Evolutionary conservation across 2,113 vertebrate species (phyloP), one percentile per base, ranked within the genome.

Genomic region (Trichomycterus rosablanca): DNA sequence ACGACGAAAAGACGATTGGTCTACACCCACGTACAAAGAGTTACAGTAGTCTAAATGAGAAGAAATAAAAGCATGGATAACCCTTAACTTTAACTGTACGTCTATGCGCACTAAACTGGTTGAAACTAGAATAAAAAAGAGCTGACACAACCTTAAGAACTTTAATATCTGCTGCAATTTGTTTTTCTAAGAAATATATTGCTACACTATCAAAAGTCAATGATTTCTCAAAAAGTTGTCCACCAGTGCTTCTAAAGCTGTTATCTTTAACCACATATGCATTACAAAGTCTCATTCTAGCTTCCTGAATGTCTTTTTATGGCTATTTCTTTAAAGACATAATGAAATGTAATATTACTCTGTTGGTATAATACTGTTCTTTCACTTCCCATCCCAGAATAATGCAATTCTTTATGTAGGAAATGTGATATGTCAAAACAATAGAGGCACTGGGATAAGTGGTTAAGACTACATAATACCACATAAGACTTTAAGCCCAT

Each of bases 401-500:
- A 59, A 66, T 73, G 45, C 59, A 52, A 67, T 69, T 67, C 67
- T 68, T 69, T 74, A 73, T 65, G 65, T 37, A 63, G 66, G 76
- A 74, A 85, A 79, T 78, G 70, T 46, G 52, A 78, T 73, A 73
- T 39, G 56, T 78, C 74, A 78, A 80, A 85, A 81, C 73, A 84
- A 26, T 22, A 10, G 61, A 56, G 14, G 67, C 63, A 56, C 45
- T 66, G 60, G 65, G n/a, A n/a, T n/a, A n/a, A n/a, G n/a, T n/a
- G n/a, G n/a, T n/a, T n/a, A n/a, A n/a, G n/a, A 69, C 69, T 74
- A 78, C 10, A 35, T 20, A 48, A 16, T 48, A 22, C 11, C 45
- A n/a, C n/a, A 23, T 35, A 3, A 15, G n/a, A 14, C 35, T 45
- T 22, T 48, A 11, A 48, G 12, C 18, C 3, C 4, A 16, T 23